These are phyloP conservation scores for Hofmannophila pseudospretella DNA, from an alignment of 2,888 invertebrate genomes.

Conservation along the genomic window DNA sequence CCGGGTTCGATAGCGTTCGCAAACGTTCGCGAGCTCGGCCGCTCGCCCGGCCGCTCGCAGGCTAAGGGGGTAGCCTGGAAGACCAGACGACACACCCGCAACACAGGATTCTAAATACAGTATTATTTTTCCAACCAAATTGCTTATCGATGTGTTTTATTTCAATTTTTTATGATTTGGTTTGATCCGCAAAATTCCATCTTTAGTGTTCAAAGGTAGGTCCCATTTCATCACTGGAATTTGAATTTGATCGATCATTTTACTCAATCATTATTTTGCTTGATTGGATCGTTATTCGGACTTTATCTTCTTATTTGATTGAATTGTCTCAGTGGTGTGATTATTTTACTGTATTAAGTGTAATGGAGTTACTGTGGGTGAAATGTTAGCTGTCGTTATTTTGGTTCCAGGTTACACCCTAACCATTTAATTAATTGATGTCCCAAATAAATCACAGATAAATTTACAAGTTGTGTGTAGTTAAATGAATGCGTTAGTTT, in stretches of 20 bases:
- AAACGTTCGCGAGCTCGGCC: constrained; percentile 62
- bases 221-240: constrained; percentile 56
- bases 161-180: constrained; percentile 39
- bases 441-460: constrained; percentile 61
- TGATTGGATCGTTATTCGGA: constrained; percentile 51
- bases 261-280: constrained; percentile 41
- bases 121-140: constrained; percentile 66
- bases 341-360: constrained; percentile 57
- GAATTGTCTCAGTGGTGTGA: constrained; percentile 66
- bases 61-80: constrained; percentile 71
- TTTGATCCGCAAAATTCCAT: constrained; percentile 39
- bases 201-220: constrained; percentile 41
- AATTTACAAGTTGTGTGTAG: constrained; percentile 62
- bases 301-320: constrained; percentile 42
- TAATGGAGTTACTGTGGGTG: constrained; percentile 60
- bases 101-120: constrained; percentile 68
- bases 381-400: constrained; percentile 71
- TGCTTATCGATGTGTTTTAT: constrained; percentile 74
- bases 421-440: constrained; percentile 34
- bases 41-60: constrained; percentile 52
- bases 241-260: constrained; percentile 36
- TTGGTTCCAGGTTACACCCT: constrained; percentile 76
- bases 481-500: constrained; percentile 56
- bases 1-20: constrained; percentile 68
- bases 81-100: constrained; percentile 72